Conservation (phyloP, 2,113 vertebrate genomes). For the Anhinga anhinga region DNA sequence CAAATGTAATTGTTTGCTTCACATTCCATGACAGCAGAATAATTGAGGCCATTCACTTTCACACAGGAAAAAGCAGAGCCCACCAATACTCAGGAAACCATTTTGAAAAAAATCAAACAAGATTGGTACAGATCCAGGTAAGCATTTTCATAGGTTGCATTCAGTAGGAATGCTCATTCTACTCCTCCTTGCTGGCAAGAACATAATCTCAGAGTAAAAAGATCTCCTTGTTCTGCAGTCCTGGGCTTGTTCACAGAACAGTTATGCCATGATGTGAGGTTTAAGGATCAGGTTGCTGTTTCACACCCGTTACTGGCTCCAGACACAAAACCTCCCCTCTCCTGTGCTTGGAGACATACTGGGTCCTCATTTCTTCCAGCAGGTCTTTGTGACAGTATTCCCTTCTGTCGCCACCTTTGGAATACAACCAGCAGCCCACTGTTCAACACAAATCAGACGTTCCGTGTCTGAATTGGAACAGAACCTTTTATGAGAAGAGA, state of each 20-base stretch:
- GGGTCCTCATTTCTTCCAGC: background rate
- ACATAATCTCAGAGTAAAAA: background rate
- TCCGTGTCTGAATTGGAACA: background rate
- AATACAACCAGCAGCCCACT: background rate
- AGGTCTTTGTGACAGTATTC: background rate
- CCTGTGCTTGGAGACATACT: background rate
- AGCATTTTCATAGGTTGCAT: background rate
- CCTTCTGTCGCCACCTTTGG: background rate
- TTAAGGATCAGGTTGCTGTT: background rate
- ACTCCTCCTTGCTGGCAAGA: background rate
- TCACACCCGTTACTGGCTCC: background rate
- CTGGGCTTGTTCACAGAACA: background rate
- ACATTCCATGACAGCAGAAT: background rate
- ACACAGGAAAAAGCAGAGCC: background rate
- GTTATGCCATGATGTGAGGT: background rate
- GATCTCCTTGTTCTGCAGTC: background rate
- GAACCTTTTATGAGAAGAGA: background rate
- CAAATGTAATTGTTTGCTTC: background rate
- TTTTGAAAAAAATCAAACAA: background rate
- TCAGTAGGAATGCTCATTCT: background rate
- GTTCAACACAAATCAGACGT: background rate
- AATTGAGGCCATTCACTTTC: background rate
- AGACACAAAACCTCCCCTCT: background rate
- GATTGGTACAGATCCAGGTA: background rate
- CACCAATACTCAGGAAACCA: background rate